Base-by-base conservation (phyloP, 2,113 vertebrate species). In the Passerina amoena region DNA sequence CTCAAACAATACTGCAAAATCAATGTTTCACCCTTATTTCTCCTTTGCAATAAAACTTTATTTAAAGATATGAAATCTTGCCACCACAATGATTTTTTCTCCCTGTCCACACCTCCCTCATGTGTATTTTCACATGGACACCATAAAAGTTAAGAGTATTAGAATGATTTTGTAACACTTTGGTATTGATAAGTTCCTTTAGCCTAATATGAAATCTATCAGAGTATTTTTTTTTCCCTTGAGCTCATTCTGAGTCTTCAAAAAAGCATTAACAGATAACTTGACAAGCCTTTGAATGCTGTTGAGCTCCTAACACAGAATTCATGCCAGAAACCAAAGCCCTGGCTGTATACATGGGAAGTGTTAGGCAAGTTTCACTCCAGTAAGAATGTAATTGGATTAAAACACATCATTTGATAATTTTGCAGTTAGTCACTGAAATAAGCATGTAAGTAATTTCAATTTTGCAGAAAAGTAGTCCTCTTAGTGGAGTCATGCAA, bases 391-490 rank as follows among this genome's bases (percentile, higher is more conserved):
- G 82, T 97, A 97, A 98, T 97, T 98, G 96, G 96, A 97, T 97
- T 97, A 98, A 97, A 95, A 92, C 33, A 81, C 95, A 89, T 92
- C 94, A 96, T 97, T 97, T 97, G 97, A 94, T 98, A 98, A 97
- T 97, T 97, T 94, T 94, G 96, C 93, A 94, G 96, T 92, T 96
- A 98, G 97, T 96, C 92, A 90, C 92, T 3, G 68, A 96, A 97
- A 98, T 80, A 97, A 97, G 95, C 96, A 95, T 20, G 69, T 72
- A 71, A 96, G 94, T 83, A 96, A 94, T 97, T 97, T 94, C 88
- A 97, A 93, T 98, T 97, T 97, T 92, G 97, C 97, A 98, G 95
- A 95, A 87, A 91, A 94, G 66, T 25, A 87, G 81, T 91, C 86
- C 73, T 91, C 79, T 91, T 65, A 86, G 84, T 1, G 0, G 42